phyloP scores from a whole-genome alignment of 2,113 vertebrate species.

The Martes martes region DNA sequence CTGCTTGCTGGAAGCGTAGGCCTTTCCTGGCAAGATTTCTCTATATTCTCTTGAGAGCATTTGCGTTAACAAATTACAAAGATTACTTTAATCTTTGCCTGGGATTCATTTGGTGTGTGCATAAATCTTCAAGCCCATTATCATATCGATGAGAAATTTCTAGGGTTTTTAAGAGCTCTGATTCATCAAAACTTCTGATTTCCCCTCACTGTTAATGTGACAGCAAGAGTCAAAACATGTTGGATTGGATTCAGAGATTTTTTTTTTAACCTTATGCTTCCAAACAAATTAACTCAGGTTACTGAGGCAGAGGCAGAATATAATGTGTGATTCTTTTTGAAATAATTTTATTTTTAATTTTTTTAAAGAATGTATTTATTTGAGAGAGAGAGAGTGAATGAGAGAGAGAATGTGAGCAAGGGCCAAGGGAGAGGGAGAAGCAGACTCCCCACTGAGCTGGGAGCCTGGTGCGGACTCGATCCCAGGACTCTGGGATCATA shows the following conservation, averaged over 20 bases:
- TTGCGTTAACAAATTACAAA: neutral
- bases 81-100: neutral
- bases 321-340: neutral
- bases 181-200: neutral
- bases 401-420: neutral
- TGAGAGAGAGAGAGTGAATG: neutral
- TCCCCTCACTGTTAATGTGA: neutral
- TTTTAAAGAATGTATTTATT: neutral
- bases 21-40: neutral
- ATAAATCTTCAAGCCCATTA: neutral
- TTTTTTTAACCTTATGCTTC: neutral
- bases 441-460: neutral
- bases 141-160: neutral
- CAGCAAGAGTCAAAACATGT: neutral
- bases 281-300: neutral
- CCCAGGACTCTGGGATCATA: neutral
- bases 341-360: neutral
- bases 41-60: neutral
- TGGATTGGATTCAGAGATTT: neutral
- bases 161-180: neutral
- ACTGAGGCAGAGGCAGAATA: neutral
- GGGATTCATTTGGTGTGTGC: neutral
- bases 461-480: neutral
- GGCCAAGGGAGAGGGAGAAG: neutral
- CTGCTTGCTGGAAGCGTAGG: neutral